Evolutionary conservation across 1,140 invertebrate genomes (phyloP).

Genomic region (Sipha flava): DNA sequence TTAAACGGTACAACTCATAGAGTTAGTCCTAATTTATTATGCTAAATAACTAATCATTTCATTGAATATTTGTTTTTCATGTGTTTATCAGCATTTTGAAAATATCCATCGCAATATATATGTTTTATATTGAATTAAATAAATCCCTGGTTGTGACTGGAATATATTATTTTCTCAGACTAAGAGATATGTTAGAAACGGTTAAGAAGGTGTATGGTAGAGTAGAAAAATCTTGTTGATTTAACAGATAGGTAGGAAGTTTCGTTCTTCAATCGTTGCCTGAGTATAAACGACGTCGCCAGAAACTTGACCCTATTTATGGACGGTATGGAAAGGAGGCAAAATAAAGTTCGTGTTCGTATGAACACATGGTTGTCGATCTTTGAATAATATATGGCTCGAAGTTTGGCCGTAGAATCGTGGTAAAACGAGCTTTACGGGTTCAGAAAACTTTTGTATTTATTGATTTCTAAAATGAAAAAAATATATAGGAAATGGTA

Average conservation of each 20-base stretch:
- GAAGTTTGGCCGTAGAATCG: background rate
- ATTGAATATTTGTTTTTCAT: too few species aligned
- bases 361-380: background rate
- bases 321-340: background rate
- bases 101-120: background rate
- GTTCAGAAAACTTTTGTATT: background rate
- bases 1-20: too few species aligned
- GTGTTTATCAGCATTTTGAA: background rate
- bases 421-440: background rate
- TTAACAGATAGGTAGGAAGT: background rate
- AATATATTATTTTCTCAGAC: background rate
- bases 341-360: background rate
- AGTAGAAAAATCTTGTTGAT: background rate
- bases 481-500: background rate
- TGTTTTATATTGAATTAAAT: background rate
- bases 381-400: slow-evolving; percentile 2
- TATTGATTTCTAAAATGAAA: background rate
- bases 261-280: background rate
- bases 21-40: too few species aligned
- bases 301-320: background rate
- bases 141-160: background rate
- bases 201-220: background rate
- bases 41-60: too few species aligned
- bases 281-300: background rate
- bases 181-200: background rate